These are phyloP conservation scores for Dryobotodes eremita DNA, from an alignment of 2,888 invertebrate genomes.

Conservation along the genomic window DNA sequence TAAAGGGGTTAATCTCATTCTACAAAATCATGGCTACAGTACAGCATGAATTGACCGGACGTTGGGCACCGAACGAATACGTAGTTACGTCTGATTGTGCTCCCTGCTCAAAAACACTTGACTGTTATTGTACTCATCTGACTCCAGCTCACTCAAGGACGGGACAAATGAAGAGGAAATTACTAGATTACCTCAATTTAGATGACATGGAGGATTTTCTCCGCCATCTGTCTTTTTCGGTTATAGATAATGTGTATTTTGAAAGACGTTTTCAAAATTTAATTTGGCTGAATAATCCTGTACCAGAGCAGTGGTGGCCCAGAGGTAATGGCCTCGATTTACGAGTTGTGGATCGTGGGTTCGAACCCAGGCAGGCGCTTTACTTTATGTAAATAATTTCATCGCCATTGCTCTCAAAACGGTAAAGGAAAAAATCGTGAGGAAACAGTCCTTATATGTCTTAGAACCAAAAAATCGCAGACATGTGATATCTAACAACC, in stretches of 20 bases:
- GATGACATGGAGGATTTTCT: background rate
- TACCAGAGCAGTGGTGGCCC: too few species aligned
- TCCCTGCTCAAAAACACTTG: conserved; percentile 35
- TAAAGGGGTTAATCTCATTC: background rate
- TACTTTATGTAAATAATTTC: too few species aligned
- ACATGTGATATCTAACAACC: too few species aligned
- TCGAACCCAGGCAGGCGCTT: too few species aligned
- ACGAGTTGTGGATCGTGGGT: too few species aligned
- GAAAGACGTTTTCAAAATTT: background rate
- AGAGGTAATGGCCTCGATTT: too few species aligned
- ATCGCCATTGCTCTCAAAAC: too few species aligned
- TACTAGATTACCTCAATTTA: conserved; percentile 35
- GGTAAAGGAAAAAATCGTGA: too few species aligned
- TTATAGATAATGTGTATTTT: background rate
- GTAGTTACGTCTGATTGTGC: conserved; percentile 49
- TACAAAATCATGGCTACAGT: conserved; percentile 26
- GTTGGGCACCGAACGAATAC: conserved; percentile 34
- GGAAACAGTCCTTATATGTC: too few species aligned
- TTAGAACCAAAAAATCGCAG: too few species aligned
- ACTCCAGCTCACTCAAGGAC: background rate
- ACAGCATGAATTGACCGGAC: conserved; percentile 52
- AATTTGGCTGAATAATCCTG: background rate
- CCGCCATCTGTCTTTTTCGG: background rate
- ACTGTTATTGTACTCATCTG: conserved; percentile 28
- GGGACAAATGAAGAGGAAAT: background rate